Percentiles rank a stretch among this genome's conserved stretches.
phyloP scores from a whole-genome alignment of 1,140 invertebrate genomes.

The Pteromalus puparum region DNA sequence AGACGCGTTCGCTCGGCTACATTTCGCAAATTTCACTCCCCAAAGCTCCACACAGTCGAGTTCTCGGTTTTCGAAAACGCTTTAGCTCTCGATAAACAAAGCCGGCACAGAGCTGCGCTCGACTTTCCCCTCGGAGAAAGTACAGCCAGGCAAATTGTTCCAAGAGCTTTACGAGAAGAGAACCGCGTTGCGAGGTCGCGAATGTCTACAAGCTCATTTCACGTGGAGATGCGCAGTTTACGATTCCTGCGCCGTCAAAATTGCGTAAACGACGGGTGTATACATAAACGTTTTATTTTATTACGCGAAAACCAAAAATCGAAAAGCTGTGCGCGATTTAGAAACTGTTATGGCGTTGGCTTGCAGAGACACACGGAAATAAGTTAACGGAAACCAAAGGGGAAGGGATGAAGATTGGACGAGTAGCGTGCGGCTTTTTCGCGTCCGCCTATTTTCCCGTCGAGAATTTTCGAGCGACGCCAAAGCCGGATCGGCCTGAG shows the following conservation, averaged over 20 bases:
- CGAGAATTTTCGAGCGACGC: slow-evolving; percentile 48
- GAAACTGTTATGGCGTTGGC: no score
- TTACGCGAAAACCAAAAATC: no score
- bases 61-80: background rate
- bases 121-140: background rate
- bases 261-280: no score
- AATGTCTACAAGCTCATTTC: background rate
- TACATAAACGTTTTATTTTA: background rate
- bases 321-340: no score
- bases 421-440: slow-evolving; percentile 23
- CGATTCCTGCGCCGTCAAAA: background rate
- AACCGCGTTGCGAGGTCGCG: no score
- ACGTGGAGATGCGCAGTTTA: background rate
- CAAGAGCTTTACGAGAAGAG: background rate
- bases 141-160: background rate
- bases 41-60: background rate
- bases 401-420: slow-evolving; percentile 38
- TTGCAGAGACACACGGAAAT: slow-evolving; percentile 42
- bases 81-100: background rate
- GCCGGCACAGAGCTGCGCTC: no score
- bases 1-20: no score
- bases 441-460: slow-evolving; percentile 34
- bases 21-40: background rate
- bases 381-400: slow-evolving; percentile 44
- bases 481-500: slow-evolving; percentile 50